Evolutionary conservation across 2,113 vertebrate genomes (phyloP), one percentile per base, ranked within the genome.

Genomic region (Chlamydotis undulata): DNA sequence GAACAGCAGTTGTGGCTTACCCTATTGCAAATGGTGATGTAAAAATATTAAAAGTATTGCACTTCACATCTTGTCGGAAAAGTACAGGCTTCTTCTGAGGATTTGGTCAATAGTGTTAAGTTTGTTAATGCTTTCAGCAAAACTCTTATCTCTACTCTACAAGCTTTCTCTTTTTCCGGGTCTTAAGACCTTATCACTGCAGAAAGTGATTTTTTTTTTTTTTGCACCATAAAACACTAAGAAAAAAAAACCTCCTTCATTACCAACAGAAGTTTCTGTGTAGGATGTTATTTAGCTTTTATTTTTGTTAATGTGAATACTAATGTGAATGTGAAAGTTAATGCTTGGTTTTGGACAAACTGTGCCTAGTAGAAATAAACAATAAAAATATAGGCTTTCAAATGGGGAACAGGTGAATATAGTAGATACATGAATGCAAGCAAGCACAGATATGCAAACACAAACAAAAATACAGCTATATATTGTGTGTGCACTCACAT

Each of bases 121-220:
- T 57, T 93, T 47, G 50, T 88, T 73, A 43, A 61, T 64, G 73
- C 52, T 90, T 83, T 91, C 56, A 90, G 64, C 39, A 35, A 49
- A 92, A 67, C 18, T 86, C 82, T 82, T 95, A 61, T 93, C 92
- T 91, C 78, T 49, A 29, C 63, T 75, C 55, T 47, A 92, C 68
- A 77, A 82, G 65, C 22, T 33, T 29, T 64, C 12, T 35, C 6
- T 59, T 79, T 53, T 94, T 95, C 94, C 3, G 7, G 59, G 71
- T 96, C 91, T 88, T 47, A 71, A 83, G 79, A 83, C 87, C 67
- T 93, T 89, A 91, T 80, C 50, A 2, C 61, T 85, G 15, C 41
- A 79, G 8, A 45, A 43, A 88, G 45, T 45, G 19, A n/a, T 65
- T n/a, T 15, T 67, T 88, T 87, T 78, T 75, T 25, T 87, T 86